Conservation (phyloP, 1,140 invertebrate genomes). For the Magallana angulata region DNA sequence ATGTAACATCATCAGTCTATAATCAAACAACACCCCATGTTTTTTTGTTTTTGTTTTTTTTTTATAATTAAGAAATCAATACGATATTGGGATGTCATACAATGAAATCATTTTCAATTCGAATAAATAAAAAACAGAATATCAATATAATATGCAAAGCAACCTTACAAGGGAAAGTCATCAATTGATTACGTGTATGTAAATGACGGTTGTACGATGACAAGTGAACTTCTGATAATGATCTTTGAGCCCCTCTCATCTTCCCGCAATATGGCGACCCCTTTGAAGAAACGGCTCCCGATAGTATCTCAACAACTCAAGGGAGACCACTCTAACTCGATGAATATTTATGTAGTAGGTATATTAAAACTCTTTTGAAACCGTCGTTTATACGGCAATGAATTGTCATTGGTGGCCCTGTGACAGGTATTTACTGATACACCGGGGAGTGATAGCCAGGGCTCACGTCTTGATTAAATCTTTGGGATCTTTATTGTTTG, state of each 20-base stretch:
- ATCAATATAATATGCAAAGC: too few species aligned
- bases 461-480: constrained; percentile 18
- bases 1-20: too few species aligned
- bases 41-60: too few species aligned
- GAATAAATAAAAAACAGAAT: too few species aligned
- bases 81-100: too few species aligned
- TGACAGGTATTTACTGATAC: constrained; percentile 22
- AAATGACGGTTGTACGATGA: too few species aligned
- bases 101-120: too few species aligned
- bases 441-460: neutral
- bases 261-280: neutral
- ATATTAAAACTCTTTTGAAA: constrained; percentile 13
- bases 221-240: neutral
- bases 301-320: constrained; percentile 3
- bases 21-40: too few species aligned
- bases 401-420: neutral
- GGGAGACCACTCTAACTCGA: neutral
- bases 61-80: too few species aligned
- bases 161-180: too few species aligned
- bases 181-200: too few species aligned
- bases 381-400: constrained; percentile 13
- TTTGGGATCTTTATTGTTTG: constrained; percentile 9
- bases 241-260: neutral
- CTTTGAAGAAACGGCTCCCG: neutral
- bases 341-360: constrained; percentile 35